Base-by-base conservation (phyloP, 2,888 invertebrate species). In the Eucriotettix oculatus region DNA sequence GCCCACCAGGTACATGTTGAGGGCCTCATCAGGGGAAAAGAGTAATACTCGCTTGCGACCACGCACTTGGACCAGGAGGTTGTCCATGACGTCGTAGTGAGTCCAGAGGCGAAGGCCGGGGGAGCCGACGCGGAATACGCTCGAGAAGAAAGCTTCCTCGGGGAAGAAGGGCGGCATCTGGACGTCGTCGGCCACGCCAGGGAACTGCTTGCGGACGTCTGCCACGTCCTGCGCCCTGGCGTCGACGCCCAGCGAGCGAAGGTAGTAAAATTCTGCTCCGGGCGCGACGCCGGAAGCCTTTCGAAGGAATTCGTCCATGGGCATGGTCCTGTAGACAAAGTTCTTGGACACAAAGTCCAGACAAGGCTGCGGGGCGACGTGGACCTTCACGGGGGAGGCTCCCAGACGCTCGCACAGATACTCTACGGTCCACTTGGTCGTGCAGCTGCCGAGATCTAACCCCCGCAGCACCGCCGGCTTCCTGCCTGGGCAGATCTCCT, bases 41-140 rank as follows among this genome's bases (percentile, higher is more conserved):
- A 79, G 67, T 14, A 76, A 72, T 9, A 77, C 74, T 58, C 73
- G 65, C 66, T 79, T 79, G 41, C 67, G 66, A 7, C 79, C 79
- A 58, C 65, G 40, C 16, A 64, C 71, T 68, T 79, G 78, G 58
- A 79, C 73, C 54, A 79, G 67, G 16, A 78, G 67, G 65, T 79
- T 79, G 67, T 79, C 79, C 76, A 78, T 78, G 0, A 78, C 76
- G 70, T 79, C 79, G 69, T 79, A 79, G 68, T 79, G 79, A 9
- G 79, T 79, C 79, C 79, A 79, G 17, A 79, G 66, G 64, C 76
- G 76, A 16, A 76, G 66, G 14, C 71, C 71, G 48, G 72, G 67
- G 1, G 78, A 78, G 17, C 75, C 73, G 57, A 79, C 74, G 44
- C 79, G 70, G 63, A 79, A 75, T 9, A 79, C 77, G 64, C 76